These are phyloP conservation scores for Phytoseiulus persimilis DNA, from an alignment of 2,888 invertebrate species.

Conservation along the genomic window DNA sequence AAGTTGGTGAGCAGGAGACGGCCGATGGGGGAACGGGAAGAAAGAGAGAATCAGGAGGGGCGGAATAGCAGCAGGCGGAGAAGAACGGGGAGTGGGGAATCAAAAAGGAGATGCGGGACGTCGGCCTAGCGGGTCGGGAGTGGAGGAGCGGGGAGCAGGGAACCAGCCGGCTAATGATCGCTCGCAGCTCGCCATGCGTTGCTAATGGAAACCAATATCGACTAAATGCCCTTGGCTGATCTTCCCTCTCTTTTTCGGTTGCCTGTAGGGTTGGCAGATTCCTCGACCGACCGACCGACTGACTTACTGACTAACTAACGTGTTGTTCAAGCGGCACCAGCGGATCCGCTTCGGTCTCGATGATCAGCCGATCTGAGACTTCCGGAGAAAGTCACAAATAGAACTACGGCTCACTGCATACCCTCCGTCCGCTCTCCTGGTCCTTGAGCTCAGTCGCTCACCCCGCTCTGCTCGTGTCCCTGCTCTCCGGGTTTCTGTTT, in stretches of 20 bases:
- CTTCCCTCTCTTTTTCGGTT: neutral
- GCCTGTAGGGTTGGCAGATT: neutral
- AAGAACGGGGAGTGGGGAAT: neutral
- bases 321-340: neutral
- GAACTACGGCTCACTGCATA: neutral
- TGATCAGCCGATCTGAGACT: neutral
- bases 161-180: constrained; percentile 5
- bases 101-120: neutral
- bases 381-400: neutral
- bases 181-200: neutral
- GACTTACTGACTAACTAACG: neutral
- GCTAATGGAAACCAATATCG: constrained; percentile 5
- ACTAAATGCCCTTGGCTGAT: neutral
- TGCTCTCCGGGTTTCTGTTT: neutral
- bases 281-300: neutral
- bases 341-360: neutral
- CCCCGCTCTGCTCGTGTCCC: neutral
- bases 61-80: neutral
- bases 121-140: neutral
- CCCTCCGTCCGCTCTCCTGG: neutral
- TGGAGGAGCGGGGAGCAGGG: neutral
- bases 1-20: too few relatives aligned
- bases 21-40: too few relatives aligned
- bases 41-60: neutral
- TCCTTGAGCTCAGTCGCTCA: neutral